Evolutionary conservation across 2,113 vertebrate species (phyloP), one percentile per base, ranked within the genome.

Genomic region (Mirza zaza): DNA sequence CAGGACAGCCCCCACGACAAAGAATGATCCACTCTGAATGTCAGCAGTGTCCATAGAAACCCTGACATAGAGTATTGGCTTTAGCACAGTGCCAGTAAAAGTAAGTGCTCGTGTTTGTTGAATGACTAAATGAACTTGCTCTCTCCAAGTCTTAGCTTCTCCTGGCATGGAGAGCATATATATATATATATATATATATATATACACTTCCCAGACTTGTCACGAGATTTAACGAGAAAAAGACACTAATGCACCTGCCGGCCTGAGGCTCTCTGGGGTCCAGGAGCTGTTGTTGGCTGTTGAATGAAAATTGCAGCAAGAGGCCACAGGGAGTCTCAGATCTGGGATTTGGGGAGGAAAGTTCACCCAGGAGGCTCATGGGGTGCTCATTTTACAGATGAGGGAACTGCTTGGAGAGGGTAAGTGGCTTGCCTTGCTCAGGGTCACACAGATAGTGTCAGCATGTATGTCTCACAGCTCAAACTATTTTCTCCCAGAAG

Each of bases 221-320:
- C 25, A 6, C 32, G 92, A 90, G 55, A 67, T 4, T 75, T 29
- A 55, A 70, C 52, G 67, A 89, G 68, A 67, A 27, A 88, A 71
- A 65, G 34, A 12, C 5, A 2, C 17, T 2, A 1, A 76, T 5
- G n/a, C 8, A 39, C 61, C 91, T 3, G 0, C 42, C 0, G 0
- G 42, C 73, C 6, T 0, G 0, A 36, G 32, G 36, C 52, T 23
- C 12, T 21, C 71, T 45, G 45, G 55, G 34, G 5, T 65, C 5
- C 0, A 1, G 34, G 15, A 20, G 7, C 32, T 12, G 36, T 32
- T 36, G 17, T 23, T 70, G 4, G 59, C 89, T 55, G 23, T n/a
- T 25, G 55, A 65, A 55, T 68, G 57, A 76, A 61, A 17, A 4
- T 59, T 25, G 32, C 2, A 14, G 15, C 1, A 15, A 27, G 70